phyloP scores from a whole-genome alignment of 1,140 invertebrate genomes.

The Caenorhabditis latens region DNA sequence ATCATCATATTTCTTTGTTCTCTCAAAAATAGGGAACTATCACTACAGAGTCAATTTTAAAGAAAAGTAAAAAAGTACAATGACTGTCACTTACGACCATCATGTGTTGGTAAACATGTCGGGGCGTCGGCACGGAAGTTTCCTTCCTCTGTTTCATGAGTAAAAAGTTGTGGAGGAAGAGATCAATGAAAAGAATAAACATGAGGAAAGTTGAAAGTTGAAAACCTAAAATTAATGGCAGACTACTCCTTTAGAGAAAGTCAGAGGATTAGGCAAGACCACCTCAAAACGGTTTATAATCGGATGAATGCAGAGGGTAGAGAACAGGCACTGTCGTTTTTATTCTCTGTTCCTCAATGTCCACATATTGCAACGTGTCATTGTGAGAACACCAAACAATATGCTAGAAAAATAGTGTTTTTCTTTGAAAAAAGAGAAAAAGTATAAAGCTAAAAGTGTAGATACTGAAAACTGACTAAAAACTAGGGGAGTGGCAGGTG shows the following conservation, averaged over 20 bases:
- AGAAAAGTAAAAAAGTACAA: conserved; percentile 12
- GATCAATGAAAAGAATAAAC: background rate
- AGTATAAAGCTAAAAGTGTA: background rate
- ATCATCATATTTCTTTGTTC: no score
- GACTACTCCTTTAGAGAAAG: background rate
- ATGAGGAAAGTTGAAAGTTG: conserved; percentile 12
- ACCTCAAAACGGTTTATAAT: background rate
- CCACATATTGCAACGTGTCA: background rate
- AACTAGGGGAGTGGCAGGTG: background rate
- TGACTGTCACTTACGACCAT: conserved; percentile 41
- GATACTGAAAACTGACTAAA: background rate
- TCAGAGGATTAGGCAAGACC: background rate
- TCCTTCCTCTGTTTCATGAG: conserved; percentile 3
- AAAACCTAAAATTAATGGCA: background rate
- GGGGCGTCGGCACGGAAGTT: conserved; percentile 26
- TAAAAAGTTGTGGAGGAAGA: background rate
- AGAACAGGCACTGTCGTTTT: background rate
- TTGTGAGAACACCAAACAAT: background rate
- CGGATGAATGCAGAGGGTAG: background rate
- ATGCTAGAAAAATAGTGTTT: background rate
- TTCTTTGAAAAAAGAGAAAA: background rate
- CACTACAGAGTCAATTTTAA: background rate
- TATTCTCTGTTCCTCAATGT: background rate
- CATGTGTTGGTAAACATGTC: conserved; percentile 34
- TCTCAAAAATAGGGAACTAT: background rate